These are phyloP conservation scores for Umimayanthus chanpuru DNA, from an alignment of 92 coral and sea anemone genomes.

Conservation along the genomic window DNA sequence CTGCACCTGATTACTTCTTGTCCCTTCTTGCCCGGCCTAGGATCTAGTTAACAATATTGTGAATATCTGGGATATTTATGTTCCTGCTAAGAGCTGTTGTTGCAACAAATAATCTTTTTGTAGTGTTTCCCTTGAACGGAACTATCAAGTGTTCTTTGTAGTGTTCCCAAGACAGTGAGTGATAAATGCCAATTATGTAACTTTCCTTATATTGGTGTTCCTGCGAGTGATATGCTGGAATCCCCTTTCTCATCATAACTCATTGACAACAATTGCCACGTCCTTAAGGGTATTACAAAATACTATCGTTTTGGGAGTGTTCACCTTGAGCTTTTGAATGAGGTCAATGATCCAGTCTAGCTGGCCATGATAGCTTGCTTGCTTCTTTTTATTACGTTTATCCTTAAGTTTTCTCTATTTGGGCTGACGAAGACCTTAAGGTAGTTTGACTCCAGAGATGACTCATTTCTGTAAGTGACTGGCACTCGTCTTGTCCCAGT, in stretches of 20 bases:
- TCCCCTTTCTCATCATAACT: conserved; percentile 32
- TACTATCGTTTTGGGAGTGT: conserved; percentile 6
- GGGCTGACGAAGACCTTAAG: background rate
- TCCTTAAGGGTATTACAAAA: conserved; percentile 36
- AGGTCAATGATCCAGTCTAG: background rate
- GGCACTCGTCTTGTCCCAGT: too few relatives aligned
- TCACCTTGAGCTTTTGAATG: background rate
- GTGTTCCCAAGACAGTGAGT: conserved; percentile 34
- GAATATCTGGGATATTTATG: conserved; percentile 47
- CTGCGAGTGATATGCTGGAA: conserved; percentile 15
- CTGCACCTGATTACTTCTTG: conserved; percentile 38
- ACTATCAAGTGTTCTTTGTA: conserved; percentile 17
- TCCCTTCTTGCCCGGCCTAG: too few relatives aligned
- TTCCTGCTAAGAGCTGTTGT: conserved; percentile 54
- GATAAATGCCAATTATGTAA: conserved; percentile 48
- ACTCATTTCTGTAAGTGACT: too few relatives aligned
- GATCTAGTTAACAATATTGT: conserved; percentile 41
- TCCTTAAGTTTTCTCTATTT: background rate
- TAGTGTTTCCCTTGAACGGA: conserved; percentile 31
- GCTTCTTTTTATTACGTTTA: background rate
- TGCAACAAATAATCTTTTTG: conserved; percentile 44
- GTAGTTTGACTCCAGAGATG: background rate
- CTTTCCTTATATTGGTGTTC: background rate
- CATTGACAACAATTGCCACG: conserved; percentile 43
- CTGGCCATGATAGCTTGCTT: background rate